These are phyloP conservation scores for Styela clava DNA, from an alignment of 23 tunicate species.

Conservation along the genomic window DNA sequence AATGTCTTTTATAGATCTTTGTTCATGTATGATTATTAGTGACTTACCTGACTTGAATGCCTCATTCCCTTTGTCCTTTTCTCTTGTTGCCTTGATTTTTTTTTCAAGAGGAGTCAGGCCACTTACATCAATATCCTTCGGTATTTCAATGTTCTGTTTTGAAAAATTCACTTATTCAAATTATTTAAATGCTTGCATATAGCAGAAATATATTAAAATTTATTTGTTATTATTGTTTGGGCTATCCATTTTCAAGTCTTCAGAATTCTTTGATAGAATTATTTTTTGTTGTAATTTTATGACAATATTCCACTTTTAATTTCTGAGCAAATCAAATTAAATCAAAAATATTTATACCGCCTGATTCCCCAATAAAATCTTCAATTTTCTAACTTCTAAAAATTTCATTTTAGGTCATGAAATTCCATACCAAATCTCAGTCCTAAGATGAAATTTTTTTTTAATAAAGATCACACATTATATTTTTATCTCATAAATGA, in stretches of 20 bases:
- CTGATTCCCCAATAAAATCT: too few relatives aligned
- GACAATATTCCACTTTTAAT: too few relatives aligned
- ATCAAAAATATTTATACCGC: too few relatives aligned
- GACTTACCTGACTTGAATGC: slow-evolving; percentile 82
- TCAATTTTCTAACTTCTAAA: too few relatives aligned
- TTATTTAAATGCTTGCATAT: neutral
- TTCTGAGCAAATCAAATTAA: too few relatives aligned
- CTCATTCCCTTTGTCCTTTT: slow-evolving; percentile 92
- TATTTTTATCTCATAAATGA: too few relatives aligned
- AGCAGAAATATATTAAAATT: neutral
- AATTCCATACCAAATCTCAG: too few relatives aligned
- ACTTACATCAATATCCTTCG: slow-evolving; percentile 47
- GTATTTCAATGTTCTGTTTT: slow-evolving; percentile 25
- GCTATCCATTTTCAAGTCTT: neutral
- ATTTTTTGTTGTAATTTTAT: neutral
- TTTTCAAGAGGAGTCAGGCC: slow-evolving; percentile 49
- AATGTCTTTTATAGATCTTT: too few relatives aligned
- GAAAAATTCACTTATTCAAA: neutral
- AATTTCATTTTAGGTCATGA: too few relatives aligned
- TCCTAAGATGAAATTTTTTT: too few relatives aligned
- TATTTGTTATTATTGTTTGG: neutral
- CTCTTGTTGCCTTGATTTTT: slow-evolving; percentile 34
- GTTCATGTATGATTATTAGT: too few relatives aligned
- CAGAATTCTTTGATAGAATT: neutral
- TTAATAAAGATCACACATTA: too few relatives aligned